These are phyloP conservation scores for Macquaria ambigua DNA, from an alignment of 2,113 vertebrate genomes.

Conservation along the genomic window DNA sequence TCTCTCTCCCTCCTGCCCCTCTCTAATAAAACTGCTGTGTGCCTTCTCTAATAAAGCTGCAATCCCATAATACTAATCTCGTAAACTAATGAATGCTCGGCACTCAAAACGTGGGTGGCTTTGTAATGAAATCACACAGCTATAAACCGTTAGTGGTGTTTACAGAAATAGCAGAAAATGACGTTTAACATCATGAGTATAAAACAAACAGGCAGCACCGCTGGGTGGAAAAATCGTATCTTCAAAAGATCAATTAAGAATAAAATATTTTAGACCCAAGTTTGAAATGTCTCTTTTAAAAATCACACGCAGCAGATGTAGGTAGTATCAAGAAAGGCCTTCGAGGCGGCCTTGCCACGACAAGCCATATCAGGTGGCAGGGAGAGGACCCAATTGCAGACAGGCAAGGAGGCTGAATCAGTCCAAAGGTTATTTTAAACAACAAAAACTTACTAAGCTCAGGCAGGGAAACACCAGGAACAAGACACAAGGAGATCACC, in stretches of 20 bases:
- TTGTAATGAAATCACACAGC: conserved; percentile 49
- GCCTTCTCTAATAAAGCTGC: conserved; percentile 27
- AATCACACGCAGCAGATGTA: neutral
- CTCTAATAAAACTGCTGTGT: neutral
- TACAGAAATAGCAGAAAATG: conserved; percentile 35
- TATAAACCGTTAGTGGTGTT: conserved; percentile 43
- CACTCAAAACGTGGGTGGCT: conserved; percentile 18
- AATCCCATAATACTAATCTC: conserved; percentile 49
- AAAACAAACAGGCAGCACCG: neutral
- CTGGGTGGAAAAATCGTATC: neutral
- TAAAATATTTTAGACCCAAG: neutral
- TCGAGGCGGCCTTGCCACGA: too few species aligned
- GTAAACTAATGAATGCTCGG: conserved; percentile 30
- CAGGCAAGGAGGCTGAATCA: too few species aligned
- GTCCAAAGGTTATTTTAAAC: too few species aligned
- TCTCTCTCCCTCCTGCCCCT: neutral
- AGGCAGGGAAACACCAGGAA: too few species aligned
- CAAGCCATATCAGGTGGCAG: too few species aligned
- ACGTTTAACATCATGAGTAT: neutral
- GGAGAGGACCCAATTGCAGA: too few species aligned
- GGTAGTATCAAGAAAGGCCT: too few species aligned
- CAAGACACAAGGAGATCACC: too few species aligned
- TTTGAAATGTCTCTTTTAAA: neutral
- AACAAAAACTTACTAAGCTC: too few species aligned
- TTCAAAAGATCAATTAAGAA: neutral